These are phyloP conservation scores for Osedax frankpressi DNA, from an alignment of 2,888 invertebrate species.

Conservation along the genomic window DNA sequence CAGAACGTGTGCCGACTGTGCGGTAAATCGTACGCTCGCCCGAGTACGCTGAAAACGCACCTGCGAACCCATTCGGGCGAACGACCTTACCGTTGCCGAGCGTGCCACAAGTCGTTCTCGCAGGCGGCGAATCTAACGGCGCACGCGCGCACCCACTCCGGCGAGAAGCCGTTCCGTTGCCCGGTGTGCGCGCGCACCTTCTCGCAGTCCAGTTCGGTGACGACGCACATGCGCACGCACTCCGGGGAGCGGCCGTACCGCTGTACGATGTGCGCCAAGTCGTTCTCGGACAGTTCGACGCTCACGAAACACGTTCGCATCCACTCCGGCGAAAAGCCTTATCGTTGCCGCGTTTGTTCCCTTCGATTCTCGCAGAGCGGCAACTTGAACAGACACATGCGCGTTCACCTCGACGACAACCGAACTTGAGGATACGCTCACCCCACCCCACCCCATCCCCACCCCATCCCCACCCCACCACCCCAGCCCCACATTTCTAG, in stretches of 20 bases:
- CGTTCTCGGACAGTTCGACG: constrained; percentile 95
- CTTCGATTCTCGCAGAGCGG: constrained; percentile 94
- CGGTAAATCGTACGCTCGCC: constrained; percentile 85
- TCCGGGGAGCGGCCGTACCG: constrained; percentile 91
- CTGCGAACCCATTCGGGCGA: constrained; percentile 90
- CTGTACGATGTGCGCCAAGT: constrained; percentile 79
- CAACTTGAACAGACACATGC: constrained; percentile 94
- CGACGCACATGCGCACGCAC: constrained; percentile 99
- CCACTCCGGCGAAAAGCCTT: constrained; percentile 69
- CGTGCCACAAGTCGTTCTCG: constrained; percentile 81
- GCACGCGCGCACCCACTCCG: constrained; percentile 85
- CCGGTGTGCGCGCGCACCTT: constrained; percentile 91
- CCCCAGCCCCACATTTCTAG: no score
- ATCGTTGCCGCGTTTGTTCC: constrained; percentile 88
- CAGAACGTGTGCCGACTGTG: constrained; percentile 78
- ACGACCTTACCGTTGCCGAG: constrained; percentile 58
- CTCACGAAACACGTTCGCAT: constrained; percentile 90
- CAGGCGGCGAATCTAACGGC: constrained; percentile 97
- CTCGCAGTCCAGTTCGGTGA: constrained; percentile 82
- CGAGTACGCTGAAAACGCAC: constrained; percentile 91
- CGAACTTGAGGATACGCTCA: no score
- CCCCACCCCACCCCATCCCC: no score
- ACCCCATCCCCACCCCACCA: no score
- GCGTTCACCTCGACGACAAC: constrained; percentile 60
- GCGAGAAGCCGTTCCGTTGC: constrained; percentile 95